Conservation (phyloP, 2,113 vertebrate genomes). For the Oryzias melastigma region DNA sequence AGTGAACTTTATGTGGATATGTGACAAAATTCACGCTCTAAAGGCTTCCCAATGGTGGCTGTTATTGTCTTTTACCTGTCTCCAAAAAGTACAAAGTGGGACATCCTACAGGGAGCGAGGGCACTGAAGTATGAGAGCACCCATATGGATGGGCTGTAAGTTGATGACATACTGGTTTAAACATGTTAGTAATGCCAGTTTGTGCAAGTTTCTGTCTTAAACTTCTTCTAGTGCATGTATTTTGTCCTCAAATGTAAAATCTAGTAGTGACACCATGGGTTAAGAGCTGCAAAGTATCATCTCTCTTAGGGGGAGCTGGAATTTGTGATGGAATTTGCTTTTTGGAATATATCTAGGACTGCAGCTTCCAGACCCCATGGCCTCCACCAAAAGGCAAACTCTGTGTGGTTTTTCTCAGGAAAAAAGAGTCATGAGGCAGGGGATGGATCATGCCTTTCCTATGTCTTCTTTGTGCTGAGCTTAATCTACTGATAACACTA, state of each 20-base stretch:
- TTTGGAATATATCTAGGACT: slow-evolving; percentile 60
- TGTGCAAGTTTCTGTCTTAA: no score
- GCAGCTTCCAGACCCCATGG: slow-evolving; percentile 50
- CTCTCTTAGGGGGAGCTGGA: slow-evolving; percentile 35
- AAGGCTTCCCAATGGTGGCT: slow-evolving; percentile 32
- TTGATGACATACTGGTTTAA: slow-evolving; percentile 10
- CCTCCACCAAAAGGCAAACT: slow-evolving; percentile 67
- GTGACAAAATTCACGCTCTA: slow-evolving; percentile 52
- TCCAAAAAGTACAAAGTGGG: slow-evolving; percentile 16
- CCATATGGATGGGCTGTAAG: neutral
- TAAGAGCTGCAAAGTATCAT: slow-evolving; percentile 40
- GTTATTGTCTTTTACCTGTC: slow-evolving; percentile 28
- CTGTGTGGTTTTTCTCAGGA: slow-evolving; percentile 51
- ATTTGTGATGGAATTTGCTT: slow-evolving; percentile 59
- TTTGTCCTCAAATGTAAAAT: slow-evolving; percentile 42
- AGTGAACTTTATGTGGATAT: slow-evolving; percentile 55
- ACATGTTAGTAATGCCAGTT: no score
- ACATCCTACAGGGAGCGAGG: slow-evolving; percentile 8
- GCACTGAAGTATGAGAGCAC: slow-evolving; percentile 3
- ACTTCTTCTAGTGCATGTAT: slow-evolving; percentile 17
- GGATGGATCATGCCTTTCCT: slow-evolving; percentile 46
- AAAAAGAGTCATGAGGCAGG: slow-evolving; percentile 63
- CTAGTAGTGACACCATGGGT: slow-evolving; percentile 22
- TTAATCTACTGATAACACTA: slow-evolving; percentile 55
- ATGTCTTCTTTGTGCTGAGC: slow-evolving; percentile 30